Percentiles rank a stretch among this genome's conserved stretches.
Conservation (phyloP, 2,113 vertebrate genomes). For the Onychostoma macrolepis region DNA sequence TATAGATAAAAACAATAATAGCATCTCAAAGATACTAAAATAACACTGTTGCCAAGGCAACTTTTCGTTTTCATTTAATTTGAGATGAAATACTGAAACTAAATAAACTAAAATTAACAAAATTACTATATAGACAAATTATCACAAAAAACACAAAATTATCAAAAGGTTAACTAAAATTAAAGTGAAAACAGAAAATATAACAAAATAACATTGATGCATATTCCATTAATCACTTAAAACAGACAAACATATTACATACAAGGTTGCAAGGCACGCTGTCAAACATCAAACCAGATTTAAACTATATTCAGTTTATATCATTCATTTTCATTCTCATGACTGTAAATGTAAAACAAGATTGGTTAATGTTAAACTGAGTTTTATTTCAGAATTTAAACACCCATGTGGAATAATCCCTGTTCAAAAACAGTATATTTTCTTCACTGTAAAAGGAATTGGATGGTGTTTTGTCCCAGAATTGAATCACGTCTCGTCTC, state of each 20-base stretch:
- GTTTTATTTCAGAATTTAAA: background rate
- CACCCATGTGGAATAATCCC: background rate
- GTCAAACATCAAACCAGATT: background rate
- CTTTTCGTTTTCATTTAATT: background rate
- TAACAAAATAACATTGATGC: background rate
- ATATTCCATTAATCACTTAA: background rate
- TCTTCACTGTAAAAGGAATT: background rate
- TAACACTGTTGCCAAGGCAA: too few species aligned
- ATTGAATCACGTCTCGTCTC: conserved; percentile 49
- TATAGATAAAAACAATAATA: too few species aligned
- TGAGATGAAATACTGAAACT: background rate
- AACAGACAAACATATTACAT: background rate
- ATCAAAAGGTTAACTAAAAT: too few species aligned
- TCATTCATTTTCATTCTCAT: background rate
- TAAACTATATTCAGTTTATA: background rate
- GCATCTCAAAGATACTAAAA: too few species aligned
- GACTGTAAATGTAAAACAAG: background rate
- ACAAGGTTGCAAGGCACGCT: background rate
- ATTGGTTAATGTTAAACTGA: background rate
- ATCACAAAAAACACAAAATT: too few species aligned
- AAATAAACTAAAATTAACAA: background rate
- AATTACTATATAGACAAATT: too few species aligned
- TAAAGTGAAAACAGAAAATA: too few species aligned
- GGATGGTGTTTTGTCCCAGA: background rate
- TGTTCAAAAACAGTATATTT: background rate